Evolutionary conservation across 2,797 vertebrate species (phyloP).

Genomic region (Macrochelys suwanniensis): DNA sequence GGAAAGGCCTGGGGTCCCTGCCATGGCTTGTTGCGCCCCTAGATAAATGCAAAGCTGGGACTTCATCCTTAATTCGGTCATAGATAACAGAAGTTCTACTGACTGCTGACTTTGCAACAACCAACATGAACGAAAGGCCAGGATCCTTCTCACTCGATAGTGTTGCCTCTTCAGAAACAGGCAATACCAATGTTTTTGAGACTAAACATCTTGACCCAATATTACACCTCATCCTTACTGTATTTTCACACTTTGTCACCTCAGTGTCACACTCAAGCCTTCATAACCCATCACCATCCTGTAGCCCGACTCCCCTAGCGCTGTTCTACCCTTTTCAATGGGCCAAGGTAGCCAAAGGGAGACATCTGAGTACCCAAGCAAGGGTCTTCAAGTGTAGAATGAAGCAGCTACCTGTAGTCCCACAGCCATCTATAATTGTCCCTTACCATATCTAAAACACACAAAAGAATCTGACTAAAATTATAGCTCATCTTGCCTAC

Average conservation of each 20-base stretch:
- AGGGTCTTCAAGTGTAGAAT: neutral
- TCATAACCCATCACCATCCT: too few relatives aligned
- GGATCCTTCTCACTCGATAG: neutral
- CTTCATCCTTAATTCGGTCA: neutral
- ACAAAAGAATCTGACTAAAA: too few relatives aligned
- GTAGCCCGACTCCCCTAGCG: too few relatives aligned
- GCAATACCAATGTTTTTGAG: neutral
- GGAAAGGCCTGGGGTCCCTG: too few relatives aligned
- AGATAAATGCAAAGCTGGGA: neutral
- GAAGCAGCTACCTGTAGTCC: neutral
- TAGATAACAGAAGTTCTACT: neutral
- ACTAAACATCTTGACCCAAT: neutral
- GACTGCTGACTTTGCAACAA: rapidly evolving
- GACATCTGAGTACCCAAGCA: neutral
- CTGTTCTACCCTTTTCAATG: neutral
- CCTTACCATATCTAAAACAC: neutral
- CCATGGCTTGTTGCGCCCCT: too few relatives aligned
- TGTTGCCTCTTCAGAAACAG: neutral
- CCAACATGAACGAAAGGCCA: neutral
- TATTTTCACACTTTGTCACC: neutral
- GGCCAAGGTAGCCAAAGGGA: neutral
- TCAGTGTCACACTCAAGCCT: too few relatives aligned
- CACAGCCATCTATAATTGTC: neutral
- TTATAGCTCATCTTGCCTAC: too few relatives aligned
- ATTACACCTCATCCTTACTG: rapidly evolving